Evolutionary conservation across 1,140 invertebrate species (phyloP), one percentile per base, ranked within the genome.

Genomic region (Portunus trituberculatus): DNA sequence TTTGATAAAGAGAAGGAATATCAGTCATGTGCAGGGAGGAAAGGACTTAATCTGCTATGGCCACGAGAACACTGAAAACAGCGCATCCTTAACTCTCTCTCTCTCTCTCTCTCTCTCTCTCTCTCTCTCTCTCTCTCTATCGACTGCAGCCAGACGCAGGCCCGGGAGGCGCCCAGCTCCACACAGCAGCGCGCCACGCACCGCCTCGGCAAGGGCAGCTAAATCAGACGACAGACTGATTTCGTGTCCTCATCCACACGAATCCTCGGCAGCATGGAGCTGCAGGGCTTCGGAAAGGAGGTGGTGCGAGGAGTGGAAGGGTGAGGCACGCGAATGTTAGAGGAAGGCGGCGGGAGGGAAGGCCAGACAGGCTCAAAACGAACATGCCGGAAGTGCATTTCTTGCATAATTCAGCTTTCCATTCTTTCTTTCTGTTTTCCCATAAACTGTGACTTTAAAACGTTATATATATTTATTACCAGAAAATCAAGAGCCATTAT

Each of bases 101-200:
- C 52, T 59, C 52, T 59, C 52, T 59, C n/a, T 76, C 67, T 76
- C 67, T 76, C 67, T 76, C 67, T 76, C 67, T 76, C 67, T 76
- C 67, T 76, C 67, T 76, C 25, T 76, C 67, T 76, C 67, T 76
- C 67, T 76, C 67, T 76, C 20, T 76, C 67, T 25, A 25, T n/a
- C n/a, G 12, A 59, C 52, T 59, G 52, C 52, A 59, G 52, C 67
- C 67, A n/a, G 67, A 76, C 67, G 67, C 67, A 76, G 67, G 67
- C 67, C 67, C 67, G 67, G 67, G 67, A 76, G 67, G 67, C 67
- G 67, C 67, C 67, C 67, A 25, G 67, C 67, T n/a, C 67, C 67
- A 76, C 67, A n/a, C 67, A n/a, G 16, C 67, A 25, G 12, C 20
- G 67, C 67, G 67, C 67, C 67, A n/a, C 52, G 52, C 52, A 59